Evolutionary conservation across 2,888 invertebrate genomes (phyloP), one percentile per base, ranked within the genome.

Genomic region (Drosophila tanythrix): DNA sequence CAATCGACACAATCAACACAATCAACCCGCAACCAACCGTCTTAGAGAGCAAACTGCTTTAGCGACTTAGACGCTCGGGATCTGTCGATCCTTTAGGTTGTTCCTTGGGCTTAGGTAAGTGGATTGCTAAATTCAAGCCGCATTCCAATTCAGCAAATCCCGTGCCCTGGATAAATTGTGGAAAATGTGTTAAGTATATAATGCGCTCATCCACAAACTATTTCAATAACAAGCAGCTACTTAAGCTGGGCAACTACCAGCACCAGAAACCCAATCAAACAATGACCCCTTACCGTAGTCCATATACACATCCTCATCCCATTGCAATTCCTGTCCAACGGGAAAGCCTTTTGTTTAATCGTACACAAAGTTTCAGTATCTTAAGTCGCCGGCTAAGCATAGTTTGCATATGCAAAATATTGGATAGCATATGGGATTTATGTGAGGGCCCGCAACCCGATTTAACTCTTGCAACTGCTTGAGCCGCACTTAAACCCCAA

Each of bases 161-260:
- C 83, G 69, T 66, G 56, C 66, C 71, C 53, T 55, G 75, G 76
- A 71, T 10, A 59, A 89, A 91, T 91, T 90, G 79, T 69, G 76
- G 77, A 79, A 89, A 89, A 91, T 91, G 92, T 91, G 92, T 90
- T 92, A 92, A 92, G 86, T 86, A 85, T 85, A 80, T 90, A 91
- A 91, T 90, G 90, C 88, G 83, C 88, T 91, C 90, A 90, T 87
- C 88, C 85, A 74, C 69, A 27, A 70, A 79, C 79, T 81, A 81
- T 88, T 88, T 88, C 81, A 84, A 87, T 81, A 87, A 87, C 81
- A 86, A 79, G 74, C 77, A 33, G 60, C 71, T 76, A 62, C 77
- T 67, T 83, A 79, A 81, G 69, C 77, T 66, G 64, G 71, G 65
- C 78, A 70, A 71, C 65, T 60, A 29, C 51, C 46, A 36, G 58